phyloP scores from a whole-genome alignment of 2,888 invertebrate species.

The Heteromyza rotundicornis region DNA sequence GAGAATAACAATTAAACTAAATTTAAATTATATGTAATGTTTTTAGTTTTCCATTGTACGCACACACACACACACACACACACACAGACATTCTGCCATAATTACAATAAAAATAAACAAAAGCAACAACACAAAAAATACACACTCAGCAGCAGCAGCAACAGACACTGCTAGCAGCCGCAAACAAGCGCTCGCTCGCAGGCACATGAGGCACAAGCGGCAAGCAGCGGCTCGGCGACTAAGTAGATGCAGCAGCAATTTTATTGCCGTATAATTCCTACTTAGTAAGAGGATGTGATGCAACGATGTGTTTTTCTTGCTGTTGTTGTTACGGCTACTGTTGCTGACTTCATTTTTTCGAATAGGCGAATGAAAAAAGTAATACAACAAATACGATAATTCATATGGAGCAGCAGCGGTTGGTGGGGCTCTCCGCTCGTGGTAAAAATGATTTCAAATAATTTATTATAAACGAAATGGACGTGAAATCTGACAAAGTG shows the following conservation, averaged over 20 bases:
- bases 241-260: conserved; percentile 19
- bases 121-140: conserved; percentile 14
- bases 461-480: no score
- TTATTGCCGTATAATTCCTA: conserved; percentile 31
- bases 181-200: conserved; percentile 35
- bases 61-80: background rate
- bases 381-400: no score
- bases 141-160: conserved; percentile 6
- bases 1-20: conserved; percentile 1
- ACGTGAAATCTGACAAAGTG: no score
- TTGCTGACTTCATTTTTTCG: no score
- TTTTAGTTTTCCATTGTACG: background rate
- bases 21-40: conserved; percentile 6
- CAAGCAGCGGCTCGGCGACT: background rate
- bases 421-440: no score
- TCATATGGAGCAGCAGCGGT: no score
- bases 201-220: background rate
- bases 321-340: background rate
- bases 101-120: conserved; percentile 36
- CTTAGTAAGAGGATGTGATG: conserved; percentile 36
- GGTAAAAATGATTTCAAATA: no score
- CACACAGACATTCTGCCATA: conserved; percentile 42
- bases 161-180: conserved; percentile 11
- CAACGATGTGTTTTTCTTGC: conserved; percentile 21
- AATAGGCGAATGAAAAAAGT: no score